Percentiles rank a stretch among this genome's conserved stretches.
Evolutionary conservation across 1,140 invertebrate species (phyloP).

Genomic region (Drosophila erecta): DNA sequence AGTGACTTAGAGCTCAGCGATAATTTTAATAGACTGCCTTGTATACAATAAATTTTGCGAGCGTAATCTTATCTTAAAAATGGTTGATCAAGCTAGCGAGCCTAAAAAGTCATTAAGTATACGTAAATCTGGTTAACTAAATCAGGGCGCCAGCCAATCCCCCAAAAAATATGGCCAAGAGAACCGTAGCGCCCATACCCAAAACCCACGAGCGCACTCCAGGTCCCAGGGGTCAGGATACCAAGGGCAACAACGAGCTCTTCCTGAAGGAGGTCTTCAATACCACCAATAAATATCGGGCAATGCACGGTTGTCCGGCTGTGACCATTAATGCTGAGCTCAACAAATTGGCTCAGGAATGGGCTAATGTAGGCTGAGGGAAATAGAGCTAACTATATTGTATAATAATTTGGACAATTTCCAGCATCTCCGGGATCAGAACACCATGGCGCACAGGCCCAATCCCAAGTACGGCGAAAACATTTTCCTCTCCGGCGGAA

Average conservation of each 20-base stretch:
- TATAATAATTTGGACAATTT: not conserved
- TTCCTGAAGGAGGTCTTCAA: slow-evolving; percentile 54
- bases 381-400: not conserved
- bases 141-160: slow-evolving; percentile 5
- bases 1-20: no score
- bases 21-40: no score
- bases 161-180: slow-evolving; percentile 30
- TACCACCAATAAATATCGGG: slow-evolving; percentile 57
- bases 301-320: slow-evolving; percentile 63
- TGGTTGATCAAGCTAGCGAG: not conserved
- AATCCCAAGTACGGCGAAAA: slow-evolving; percentile 73
- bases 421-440: slow-evolving; percentile 65
- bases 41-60: no score
- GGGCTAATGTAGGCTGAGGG: slow-evolving; percentile 59
- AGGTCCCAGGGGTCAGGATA: slow-evolving; percentile 61
- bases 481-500: slow-evolving; percentile 70
- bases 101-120: slow-evolving; percentile 1
- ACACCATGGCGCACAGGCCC: slow-evolving; percentile 63
- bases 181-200: slow-evolving; percentile 45
- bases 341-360: slow-evolving; percentile 60
- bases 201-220: slow-evolving; percentile 51
- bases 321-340: slow-evolving; percentile 47
- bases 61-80: not conserved
- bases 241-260: slow-evolving; percentile 62
- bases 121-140: slow-evolving; percentile 9